Percentiles rank a stretch among this genome's conserved stretches.
phyloP scores from a whole-genome alignment of 1,140 invertebrate species.

The Philotrypesis tridentata region DNA sequence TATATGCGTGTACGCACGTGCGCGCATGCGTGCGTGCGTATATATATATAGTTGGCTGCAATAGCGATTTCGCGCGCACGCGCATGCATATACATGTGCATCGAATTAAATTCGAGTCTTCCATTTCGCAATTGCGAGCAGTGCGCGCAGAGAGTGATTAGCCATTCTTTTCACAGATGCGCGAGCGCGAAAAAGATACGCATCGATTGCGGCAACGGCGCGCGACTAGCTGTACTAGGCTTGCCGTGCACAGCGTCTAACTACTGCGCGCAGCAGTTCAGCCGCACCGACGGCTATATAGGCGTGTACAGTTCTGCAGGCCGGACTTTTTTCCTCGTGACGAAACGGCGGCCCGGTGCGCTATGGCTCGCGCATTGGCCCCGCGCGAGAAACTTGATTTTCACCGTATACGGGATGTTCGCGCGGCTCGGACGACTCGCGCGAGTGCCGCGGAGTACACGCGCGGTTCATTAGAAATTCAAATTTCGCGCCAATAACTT shows the following conservation, averaged over 20 bases:
- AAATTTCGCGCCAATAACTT: no score
- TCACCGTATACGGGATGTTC: constrained; percentile 31
- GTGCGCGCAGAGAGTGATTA: neutral
- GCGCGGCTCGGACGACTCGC: no score
- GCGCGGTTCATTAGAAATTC: no score
- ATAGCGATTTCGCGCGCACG: neutral
- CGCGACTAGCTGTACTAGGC: constrained; percentile 52
- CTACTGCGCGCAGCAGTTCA: no score
- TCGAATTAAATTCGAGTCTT: neutral
- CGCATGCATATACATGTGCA: neutral
- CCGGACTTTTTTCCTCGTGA: constrained; percentile 39
- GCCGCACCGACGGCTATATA: neutral
- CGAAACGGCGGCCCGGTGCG: constrained; percentile 44
- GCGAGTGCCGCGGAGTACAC: no score
- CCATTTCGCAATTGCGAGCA: neutral
- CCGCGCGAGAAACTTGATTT: constrained; percentile 55
- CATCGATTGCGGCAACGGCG: constrained; percentile 50
- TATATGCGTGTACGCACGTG: no score
- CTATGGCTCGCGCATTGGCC: constrained; percentile 34
- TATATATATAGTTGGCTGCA: neutral
- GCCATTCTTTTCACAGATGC: constrained; percentile 43
- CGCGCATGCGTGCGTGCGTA: no score
- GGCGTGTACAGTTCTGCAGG: neutral
- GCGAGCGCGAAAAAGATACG: constrained; percentile 40
- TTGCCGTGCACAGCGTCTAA: constrained; percentile 10